Evolutionary conservation across 2,888 invertebrate genomes (phyloP), one percentile per base, ranked within the genome.

Genomic region (Parnassius orleans): DNA sequence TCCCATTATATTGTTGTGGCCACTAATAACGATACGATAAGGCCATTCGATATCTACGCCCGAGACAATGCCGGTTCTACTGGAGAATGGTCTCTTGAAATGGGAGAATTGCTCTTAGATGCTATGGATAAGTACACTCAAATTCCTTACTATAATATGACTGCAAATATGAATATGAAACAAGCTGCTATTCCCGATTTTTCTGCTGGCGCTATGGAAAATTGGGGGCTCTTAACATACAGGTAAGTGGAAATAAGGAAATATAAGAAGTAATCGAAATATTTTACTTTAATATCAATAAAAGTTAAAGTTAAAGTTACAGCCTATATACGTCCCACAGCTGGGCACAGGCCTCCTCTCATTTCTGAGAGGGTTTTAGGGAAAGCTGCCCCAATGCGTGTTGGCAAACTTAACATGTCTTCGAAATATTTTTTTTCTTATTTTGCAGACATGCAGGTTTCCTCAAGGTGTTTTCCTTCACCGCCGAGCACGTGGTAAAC

Each of bases 201-300:
- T 78, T 92, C 94, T 43, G 94, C 95, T 71, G 95, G 95, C 61
- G 96, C 96, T 63, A 96, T 96, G 96, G 96, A 96, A 81, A 96
- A 97, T 76, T 96, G 96, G 96, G 96, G 96, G 9, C 89, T 96
- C 43, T 92, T 96, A 47, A 96, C 96, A 0, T 97, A 95, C 87
- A 93, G 93, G 94, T 94, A 79, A 65, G 24, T 44, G 33, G 33
- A 7, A 3, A 33, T 33, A 5, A 33, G 33, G 19, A 33, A 7
- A 7, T 33, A 33, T 33, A 33, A 33, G 7, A 7, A 33, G 33
- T 33, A 33, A 33, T 33, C 33, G 7, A 7, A 33, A 33, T 33
- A 33, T 33, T 33, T 33, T 33, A 33, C 7, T 33, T 7, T 33
- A 33, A 33, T 33, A 33, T 33, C 33, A 33, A n/a, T n/a, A n/a